Evolutionary conservation across 1,140 invertebrate genomes (phyloP), one percentile per base, ranked within the genome.

Genomic region (Micrasema longulum): DNA sequence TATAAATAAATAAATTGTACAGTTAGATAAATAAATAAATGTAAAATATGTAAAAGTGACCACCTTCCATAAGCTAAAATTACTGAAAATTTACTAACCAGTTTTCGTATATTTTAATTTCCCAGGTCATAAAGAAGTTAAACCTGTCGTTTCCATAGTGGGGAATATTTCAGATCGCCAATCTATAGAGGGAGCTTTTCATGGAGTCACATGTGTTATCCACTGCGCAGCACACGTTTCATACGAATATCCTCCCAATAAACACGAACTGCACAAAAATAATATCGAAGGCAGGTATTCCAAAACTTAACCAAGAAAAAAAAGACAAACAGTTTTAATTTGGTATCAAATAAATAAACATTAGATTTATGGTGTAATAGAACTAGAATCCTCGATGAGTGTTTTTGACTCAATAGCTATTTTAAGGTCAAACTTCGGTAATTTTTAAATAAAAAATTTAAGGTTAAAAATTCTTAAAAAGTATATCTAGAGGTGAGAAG

Each of bases 141-240:
- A 82, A 31, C 77, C 82, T 7, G 71, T 89, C 48, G 80, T 77
- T 45, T 79, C 79, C 3, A 85, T 81, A 74, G 71, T 86, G 18
- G 86, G 79, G 1, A 88, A 91, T 76, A 81, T 89, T n/a, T 75
- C 79, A 4, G 77, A 82, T 35, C 77, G 81, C 45, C 77, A 82
- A 55, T 77, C 78, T 7, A 82, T 88, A 38, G 77, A 80, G 16
- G 68, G 82, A 53, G 83, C 83, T 6, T 87, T 89, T 60, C 71
- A 77, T 10, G 86, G 85, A 23, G 89, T 88, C 2, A 82, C 87
- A 64, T 85, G 84, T 35, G 89, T 92, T 2, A 86, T 91, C 38
- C 91, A 92, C 76, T 88, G 87, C 73, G 91, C 91, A 6, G 89
- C 87, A 50, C 78, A 86, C 2, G 84, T 91, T 9, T 87, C 86